A percentile compares a stretch with the other conserved stretches of the same genome.
These are phyloP conservation scores for Oryzias woworae DNA, from an alignment of 2,113 vertebrate genomes.

Conservation along the genomic window DNA sequence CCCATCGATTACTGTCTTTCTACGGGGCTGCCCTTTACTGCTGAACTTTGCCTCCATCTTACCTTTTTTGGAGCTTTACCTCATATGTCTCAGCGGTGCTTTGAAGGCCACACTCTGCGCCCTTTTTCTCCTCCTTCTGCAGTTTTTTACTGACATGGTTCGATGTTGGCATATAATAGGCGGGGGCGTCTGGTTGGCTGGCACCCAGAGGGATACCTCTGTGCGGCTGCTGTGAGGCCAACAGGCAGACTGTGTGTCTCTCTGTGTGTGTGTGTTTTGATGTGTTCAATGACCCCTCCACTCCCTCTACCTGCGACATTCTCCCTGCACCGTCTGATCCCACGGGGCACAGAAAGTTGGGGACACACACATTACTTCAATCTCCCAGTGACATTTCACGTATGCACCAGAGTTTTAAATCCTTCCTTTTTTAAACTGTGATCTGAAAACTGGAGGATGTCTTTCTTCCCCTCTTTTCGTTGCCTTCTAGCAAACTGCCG, in stretches of 20 bases:
- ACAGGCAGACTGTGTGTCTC: slow-evolving; percentile 16
- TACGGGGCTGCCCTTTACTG: not conserved
- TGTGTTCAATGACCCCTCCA: slow-evolving; percentile 69
- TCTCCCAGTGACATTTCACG: slow-evolving; percentile 59
- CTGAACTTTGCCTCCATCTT: not conserved
- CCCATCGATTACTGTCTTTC: not conserved
- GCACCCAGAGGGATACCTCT: slow-evolving; percentile 37
- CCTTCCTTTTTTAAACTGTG: slow-evolving; percentile 17
- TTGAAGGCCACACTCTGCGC: slow-evolving; percentile 10
- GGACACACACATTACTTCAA: slow-evolving; percentile 36
- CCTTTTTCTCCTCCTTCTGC: slow-evolving; percentile 10
- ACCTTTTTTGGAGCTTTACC: not conserved
- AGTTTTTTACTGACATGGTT: slow-evolving; percentile 21
- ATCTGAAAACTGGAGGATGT: slow-evolving; percentile 8
- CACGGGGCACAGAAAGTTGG: slow-evolving; percentile 27
- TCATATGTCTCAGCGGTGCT: slow-evolving; percentile 19
- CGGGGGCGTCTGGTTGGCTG: slow-evolving; percentile 13
- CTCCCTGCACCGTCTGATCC: slow-evolving; percentile 53
- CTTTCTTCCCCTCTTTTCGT: slow-evolving; percentile 27
- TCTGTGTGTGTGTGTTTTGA: slow-evolving; percentile 36
- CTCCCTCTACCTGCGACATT: slow-evolving; percentile 64
- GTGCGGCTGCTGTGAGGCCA: slow-evolving; percentile 24
- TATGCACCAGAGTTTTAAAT: slow-evolving; percentile 50
- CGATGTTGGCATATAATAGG: slow-evolving; percentile 31
- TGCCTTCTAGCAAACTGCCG: slow-evolving; percentile 27